Evolutionary conservation across 1,140 invertebrate species (phyloP), one percentile per base, ranked within the genome.

Genomic region (Caerostris darwini): DNA sequence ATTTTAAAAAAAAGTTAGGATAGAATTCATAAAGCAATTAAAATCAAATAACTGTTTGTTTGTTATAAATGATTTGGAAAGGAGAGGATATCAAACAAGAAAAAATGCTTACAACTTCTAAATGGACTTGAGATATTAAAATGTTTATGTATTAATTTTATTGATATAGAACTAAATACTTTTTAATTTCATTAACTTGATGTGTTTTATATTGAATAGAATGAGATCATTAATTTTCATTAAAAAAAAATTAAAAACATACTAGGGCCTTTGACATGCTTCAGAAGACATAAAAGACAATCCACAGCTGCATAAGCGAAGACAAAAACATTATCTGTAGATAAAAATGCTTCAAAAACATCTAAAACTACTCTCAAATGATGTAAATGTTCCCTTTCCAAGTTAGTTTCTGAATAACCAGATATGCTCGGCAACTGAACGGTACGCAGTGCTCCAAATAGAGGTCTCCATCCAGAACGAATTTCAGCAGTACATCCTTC

Each of bases 261-360:
- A 94, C 93, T 57, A 61, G 93, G 93, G 7, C 93, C 93, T 10
- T 85, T 85, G 1, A 94, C 93, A 94, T 94, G 97, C 95, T 97
- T 97, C 8, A 99, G 96, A 5, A 99, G 96, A 96, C 99, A 99
- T 1, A 99, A 96, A 90, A 99, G 98, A 95, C 98, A 99, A 95
- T 99, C 98, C 3, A 99, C 96, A 5, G 98, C 98, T 19, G 98
- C 98, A 96, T 99, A 99, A 2, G 98, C 98, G 96, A 99, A 99
- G 0, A 99, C 98, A 61, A 98, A 96, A 17, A 98, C 98, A 95
- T 99, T 99, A 95, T 99, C 98, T 4, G 98, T 99, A 89, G 97
- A 97, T 0, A 99, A 97, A 95, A 99, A 99, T 4, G 99, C 98
- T 96, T 98, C 97, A 95, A 99, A 99, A 61, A 99, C 98, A 96